A percentile compares a stretch with the other conserved stretches of the same genome.
Conservation (phyloP, 2,113 vertebrate species). For the Clarias macrocephalus region DNA sequence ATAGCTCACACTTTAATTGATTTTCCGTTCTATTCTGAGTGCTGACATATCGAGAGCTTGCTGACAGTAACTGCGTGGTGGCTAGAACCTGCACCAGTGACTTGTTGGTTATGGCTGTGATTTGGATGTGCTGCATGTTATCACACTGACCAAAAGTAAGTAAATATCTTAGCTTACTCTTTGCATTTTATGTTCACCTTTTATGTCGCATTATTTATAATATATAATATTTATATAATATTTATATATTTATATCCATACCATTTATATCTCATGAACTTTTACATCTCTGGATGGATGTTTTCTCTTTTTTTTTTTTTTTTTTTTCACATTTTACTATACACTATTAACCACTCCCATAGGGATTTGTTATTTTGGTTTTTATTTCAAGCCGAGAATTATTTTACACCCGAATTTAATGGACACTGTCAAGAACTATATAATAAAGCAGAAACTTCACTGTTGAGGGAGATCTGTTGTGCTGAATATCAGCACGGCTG, state of each 20-base stretch:
- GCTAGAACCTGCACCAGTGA: conserved; percentile 23
- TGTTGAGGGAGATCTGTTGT: no score
- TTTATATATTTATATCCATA: not conserved
- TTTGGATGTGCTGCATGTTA: conserved; percentile 15
- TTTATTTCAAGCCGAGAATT: not conserved
- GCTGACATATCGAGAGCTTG: conserved; percentile 31
- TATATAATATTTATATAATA: no score
- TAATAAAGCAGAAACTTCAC: not conserved
- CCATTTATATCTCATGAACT: not conserved
- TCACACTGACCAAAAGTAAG: conserved; percentile 14
- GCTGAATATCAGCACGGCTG: no score
- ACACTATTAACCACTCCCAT: not conserved
- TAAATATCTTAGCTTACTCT: not conserved
- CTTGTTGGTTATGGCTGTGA: conserved; percentile 15
- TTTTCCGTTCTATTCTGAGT: conserved; percentile 52
- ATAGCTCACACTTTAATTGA: conserved; percentile 41
- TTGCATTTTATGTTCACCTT: not conserved
- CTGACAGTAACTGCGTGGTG: conserved; percentile 31
- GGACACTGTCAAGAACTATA: not conserved
- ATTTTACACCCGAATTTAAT: not conserved
- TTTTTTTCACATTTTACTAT: no score
- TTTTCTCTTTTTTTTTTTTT: not conserved
- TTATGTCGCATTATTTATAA: not conserved
- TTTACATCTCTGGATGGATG: not conserved
- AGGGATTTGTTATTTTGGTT: not conserved